Evolutionary conservation across 2,888 invertebrate genomes (phyloP).

Genomic region (Zygothrica quintamaculata): DNA sequence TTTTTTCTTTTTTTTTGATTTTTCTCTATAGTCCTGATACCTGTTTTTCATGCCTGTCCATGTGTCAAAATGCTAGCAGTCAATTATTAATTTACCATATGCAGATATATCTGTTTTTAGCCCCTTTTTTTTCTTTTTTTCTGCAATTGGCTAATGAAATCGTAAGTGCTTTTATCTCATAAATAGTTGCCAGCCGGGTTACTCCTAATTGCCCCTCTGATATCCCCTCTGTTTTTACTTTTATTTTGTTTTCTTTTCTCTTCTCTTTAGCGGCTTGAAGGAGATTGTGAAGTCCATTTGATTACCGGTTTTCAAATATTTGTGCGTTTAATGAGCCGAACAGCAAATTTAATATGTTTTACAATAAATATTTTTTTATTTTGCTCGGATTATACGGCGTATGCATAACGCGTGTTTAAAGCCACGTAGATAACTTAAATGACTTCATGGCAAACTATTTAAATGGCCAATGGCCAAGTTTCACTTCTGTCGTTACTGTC

Average conservation of each 20-base stretch:
- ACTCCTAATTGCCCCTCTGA: slow-evolving; percentile 6
- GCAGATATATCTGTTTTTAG: slow-evolving; percentile 20
- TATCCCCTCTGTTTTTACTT: background rate
- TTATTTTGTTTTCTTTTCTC: too few relatives aligned
- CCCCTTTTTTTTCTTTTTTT: slow-evolving; percentile 66
- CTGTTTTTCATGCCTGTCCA: slow-evolving; percentile 8
- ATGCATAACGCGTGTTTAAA: slow-evolving; percentile 43
- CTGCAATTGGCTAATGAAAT: slow-evolving; percentile 77
- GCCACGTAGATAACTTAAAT: slow-evolving; percentile 37
- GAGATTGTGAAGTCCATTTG: too few relatives aligned
- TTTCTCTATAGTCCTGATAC: slow-evolving; percentile 41
- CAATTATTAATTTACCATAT: slow-evolving; percentile 65
- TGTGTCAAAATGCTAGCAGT: slow-evolving; percentile 56
- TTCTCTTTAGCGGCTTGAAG: too few relatives aligned
- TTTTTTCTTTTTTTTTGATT: too few relatives aligned
- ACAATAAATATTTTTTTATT: slow-evolving; percentile 35
- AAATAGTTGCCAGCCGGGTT: slow-evolving; percentile 67
- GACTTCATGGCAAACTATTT: slow-evolving; percentile 14
- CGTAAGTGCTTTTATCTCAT: slow-evolving; percentile 75
- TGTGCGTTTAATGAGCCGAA: slow-evolving; percentile 59
- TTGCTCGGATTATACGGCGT: slow-evolving; percentile 26
- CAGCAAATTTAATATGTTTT: slow-evolving; percentile 53
- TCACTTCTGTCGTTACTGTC: slow-evolving; percentile 27
- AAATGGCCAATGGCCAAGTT: slow-evolving; percentile 40
- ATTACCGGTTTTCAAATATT: slow-evolving; percentile 61